A percentile compares a stretch with the other conserved stretches of the same genome.
Conservation (phyloP, 2,113 vertebrate genomes). For the Trogon melanurus region DNA sequence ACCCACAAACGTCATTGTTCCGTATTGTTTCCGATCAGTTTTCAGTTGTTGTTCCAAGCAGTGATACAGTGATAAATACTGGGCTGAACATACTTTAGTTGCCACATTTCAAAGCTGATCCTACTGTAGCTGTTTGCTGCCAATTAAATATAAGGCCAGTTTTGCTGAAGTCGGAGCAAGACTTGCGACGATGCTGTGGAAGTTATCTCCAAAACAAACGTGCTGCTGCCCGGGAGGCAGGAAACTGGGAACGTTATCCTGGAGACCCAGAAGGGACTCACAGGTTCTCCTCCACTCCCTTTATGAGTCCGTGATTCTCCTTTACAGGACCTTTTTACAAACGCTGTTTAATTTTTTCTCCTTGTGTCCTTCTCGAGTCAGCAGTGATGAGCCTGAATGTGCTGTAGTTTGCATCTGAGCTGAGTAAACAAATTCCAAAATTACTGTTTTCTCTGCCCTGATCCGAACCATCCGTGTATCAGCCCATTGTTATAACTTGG, state of each 20-base stretch:
- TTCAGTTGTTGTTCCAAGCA: background rate
- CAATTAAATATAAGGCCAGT: background rate
- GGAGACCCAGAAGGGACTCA: background rate
- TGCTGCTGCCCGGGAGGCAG: background rate
- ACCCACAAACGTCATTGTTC: background rate
- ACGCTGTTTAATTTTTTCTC: background rate
- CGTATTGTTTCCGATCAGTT: background rate
- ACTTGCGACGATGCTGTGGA: fast-evolving
- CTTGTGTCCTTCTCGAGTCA: background rate
- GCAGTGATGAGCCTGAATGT: background rate
- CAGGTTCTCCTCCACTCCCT: background rate
- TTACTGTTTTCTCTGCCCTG: background rate
- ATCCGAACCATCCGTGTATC: constrained; percentile 3
- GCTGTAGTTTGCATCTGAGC: constrained; percentile 9
- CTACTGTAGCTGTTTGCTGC: background rate
- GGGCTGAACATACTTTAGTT: background rate
- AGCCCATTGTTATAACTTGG: background rate
- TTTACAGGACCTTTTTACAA: background rate
- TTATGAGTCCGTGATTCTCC: background rate
- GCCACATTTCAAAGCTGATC: background rate
- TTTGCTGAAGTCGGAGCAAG: background rate
- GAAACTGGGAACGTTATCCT: fast-evolving
- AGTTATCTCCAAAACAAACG: background rate
- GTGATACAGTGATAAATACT: background rate
- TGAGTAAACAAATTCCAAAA: background rate